Percentiles rank a stretch among this genome's conserved stretches.
Evolutionary conservation across 2,888 invertebrate genomes (phyloP).

Genomic region (Isoperla grammatica): DNA sequence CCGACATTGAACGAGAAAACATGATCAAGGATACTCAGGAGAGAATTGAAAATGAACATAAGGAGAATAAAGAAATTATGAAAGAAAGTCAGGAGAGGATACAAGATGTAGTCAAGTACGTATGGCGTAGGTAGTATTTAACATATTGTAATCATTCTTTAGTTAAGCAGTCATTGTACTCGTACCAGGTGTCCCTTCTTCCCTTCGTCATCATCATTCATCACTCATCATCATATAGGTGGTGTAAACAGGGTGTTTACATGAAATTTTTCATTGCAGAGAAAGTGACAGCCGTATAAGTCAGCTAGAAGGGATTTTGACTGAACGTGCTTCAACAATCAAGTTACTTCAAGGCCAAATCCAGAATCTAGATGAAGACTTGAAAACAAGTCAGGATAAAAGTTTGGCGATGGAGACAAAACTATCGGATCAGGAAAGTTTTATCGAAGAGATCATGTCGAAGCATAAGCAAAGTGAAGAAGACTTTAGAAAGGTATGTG

Average conservation of each 20-base stretch:
- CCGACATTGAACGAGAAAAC: slow-evolving; percentile 31
- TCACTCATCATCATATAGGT: too few species aligned
- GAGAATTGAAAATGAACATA: slow-evolving; percentile 14
- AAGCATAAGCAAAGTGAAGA: neutral
- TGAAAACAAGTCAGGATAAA: slow-evolving; percentile 7
- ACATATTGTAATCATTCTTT: too few species aligned
- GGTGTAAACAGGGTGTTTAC: too few species aligned
- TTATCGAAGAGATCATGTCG: neutral
- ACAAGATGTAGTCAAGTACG: slow-evolving; percentile 15
- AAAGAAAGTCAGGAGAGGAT: slow-evolving; percentile 12
- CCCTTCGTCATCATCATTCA: too few species aligned
- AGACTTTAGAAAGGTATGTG: too few species aligned
- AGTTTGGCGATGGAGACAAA: neutral
- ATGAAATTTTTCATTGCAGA: neutral
- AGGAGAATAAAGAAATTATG: slow-evolving; percentile 27
- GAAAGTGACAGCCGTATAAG: slow-evolving; percentile 14
- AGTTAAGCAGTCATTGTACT: too few species aligned
- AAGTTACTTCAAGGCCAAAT: slow-evolving; percentile 13
- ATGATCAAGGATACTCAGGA: slow-evolving; percentile 3
- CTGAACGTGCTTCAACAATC: slow-evolving; percentile 19
- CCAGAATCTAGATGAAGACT: neutral
- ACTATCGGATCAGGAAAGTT: slow-evolving; percentile 7
- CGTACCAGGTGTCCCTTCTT: too few species aligned
- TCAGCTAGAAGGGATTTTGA: slow-evolving; percentile 19
- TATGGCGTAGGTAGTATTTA: too few species aligned